Evolutionary conservation across 2,113 vertebrate genomes (phyloP), one percentile per base, ranked within the genome.

Genomic region (Jacana jacana): DNA sequence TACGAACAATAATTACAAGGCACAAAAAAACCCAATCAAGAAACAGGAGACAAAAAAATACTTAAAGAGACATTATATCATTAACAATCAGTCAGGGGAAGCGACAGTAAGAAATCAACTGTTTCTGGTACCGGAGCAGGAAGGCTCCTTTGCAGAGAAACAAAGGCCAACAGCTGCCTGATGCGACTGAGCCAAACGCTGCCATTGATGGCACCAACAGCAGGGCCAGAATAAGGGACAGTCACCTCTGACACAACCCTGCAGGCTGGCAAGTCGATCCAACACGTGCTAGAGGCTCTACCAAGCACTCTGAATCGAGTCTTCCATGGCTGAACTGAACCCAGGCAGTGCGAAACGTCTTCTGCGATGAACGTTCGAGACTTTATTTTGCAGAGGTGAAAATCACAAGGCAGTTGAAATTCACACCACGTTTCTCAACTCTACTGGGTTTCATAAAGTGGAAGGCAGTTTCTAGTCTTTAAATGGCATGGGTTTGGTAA

Each of bases 381-480:
- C 82, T 88, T 88, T 76, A 44, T 72, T 92, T 65, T 73, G 33
- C 18, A 57, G 17, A 65, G 17, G 15, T 86, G 68, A 92, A 90
- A 92, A 10, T 8, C 17, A 48, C 30, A 6, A 68, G 4, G 15
- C 9, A 78, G 46, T 10, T 91, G 60, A 84, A 88, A 92, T 57
- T 83, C 64, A 86, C 42, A 83, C 17, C 4, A 24, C 1, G 22
- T 49, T 76, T 86, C 66, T 65, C 40, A 92, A 18, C 28, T 81
- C 17, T 11, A n/a, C 4, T 40, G 10, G 4, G 6, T 58, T 7
- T 82, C 49, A 64, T 86, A 40, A 70, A 68, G 8, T 9, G 86
- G 61, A 73, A 72, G 17, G 16, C 66, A 72, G 39, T 52, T 79
- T 88, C 54, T 69, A 20, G 9, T 65, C 24, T 75, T 72, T 76